These are phyloP conservation scores for Tetrapedia diversipes DNA, from an alignment of 2,888 invertebrate species.

Conservation along the genomic window DNA sequence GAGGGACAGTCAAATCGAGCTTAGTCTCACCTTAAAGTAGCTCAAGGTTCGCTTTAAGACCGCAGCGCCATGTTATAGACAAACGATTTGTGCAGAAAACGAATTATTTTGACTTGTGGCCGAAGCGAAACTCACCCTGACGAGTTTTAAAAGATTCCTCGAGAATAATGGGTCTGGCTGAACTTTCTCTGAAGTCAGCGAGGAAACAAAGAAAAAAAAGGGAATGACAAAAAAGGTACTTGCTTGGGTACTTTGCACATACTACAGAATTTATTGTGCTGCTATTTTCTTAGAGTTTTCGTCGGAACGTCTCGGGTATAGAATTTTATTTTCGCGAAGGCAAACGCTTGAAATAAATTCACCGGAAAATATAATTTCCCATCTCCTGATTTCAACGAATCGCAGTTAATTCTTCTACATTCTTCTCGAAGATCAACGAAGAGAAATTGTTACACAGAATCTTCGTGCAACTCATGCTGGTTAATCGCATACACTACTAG, in stretches of 20 bases:
- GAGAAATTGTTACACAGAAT: background rate
- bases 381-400: background rate
- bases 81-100: conserved; percentile 18
- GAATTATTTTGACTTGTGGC: conserved; percentile 19
- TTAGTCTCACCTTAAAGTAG: conserved; percentile 22
- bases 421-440: background rate
- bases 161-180: conserved; percentile 8
- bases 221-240: background rate
- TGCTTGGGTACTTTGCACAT: conserved; percentile 9
- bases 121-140: background rate
- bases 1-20: conserved; percentile 16
- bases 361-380: conserved; percentile 2
- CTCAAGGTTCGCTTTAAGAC: conserved; percentile 36
- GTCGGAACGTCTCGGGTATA: background rate
- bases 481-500: background rate
- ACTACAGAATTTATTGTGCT: background rate
- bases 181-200: background rate
- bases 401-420: background rate
- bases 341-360: conserved; percentile 1
- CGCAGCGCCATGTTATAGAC: background rate
- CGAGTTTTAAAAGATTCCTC: conserved; percentile 2
- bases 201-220: background rate
- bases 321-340: conserved; percentile 6
- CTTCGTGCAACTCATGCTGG: background rate
- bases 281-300: background rate